A percentile compares a stretch with the other conserved stretches of the same genome.
These are phyloP conservation scores for Spinibarbus caldwelli DNA, from an alignment of 2,797 vertebrate genomes.

Conservation along the genomic window DNA sequence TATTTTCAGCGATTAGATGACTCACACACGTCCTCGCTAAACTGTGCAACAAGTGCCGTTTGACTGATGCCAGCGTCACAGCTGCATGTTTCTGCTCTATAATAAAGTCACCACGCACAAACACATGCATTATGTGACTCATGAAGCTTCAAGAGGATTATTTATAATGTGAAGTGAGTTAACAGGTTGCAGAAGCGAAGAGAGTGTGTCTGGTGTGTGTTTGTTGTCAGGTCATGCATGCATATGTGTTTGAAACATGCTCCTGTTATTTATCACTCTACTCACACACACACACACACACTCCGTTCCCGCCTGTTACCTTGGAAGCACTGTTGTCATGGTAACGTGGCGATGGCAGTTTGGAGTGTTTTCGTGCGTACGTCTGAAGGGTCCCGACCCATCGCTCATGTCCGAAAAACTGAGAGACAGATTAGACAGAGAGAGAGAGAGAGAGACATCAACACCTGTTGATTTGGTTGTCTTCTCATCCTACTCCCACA, in stretches of 20 bases:
- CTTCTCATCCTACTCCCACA: not conserved
- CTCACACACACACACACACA: constrained; percentile 77
- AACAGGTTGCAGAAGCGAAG: not conserved
- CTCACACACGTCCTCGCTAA: not conserved
- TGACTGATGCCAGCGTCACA: not conserved
- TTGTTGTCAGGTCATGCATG: not conserved
- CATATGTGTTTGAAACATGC: constrained; percentile 58
- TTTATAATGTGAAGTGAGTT: not conserved
- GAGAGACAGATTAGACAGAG: not conserved
- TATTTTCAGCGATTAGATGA: constrained; percentile 8
- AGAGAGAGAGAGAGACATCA: not conserved
- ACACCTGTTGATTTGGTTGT: constrained; percentile 15
- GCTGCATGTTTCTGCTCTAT: constrained; percentile 6
- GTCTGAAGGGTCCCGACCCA: constrained; percentile 33
- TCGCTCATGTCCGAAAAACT: constrained; percentile 3
- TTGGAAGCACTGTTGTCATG: constrained; percentile 81
- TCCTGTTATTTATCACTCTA: constrained; percentile 78
- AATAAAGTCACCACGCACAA: not conserved
- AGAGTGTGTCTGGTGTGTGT: constrained; percentile 4
- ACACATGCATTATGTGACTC: not conserved
- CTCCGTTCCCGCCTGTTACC: constrained; percentile 79
- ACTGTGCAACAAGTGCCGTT: constrained; percentile 40
- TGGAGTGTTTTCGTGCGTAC: constrained; percentile 35
- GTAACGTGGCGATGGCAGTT: constrained; percentile 76
- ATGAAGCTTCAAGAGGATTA: not conserved